Evolutionary conservation across 2,113 vertebrate species (phyloP), one percentile per base, ranked within the genome.

Genomic region (Guaruba guarouba): DNA sequence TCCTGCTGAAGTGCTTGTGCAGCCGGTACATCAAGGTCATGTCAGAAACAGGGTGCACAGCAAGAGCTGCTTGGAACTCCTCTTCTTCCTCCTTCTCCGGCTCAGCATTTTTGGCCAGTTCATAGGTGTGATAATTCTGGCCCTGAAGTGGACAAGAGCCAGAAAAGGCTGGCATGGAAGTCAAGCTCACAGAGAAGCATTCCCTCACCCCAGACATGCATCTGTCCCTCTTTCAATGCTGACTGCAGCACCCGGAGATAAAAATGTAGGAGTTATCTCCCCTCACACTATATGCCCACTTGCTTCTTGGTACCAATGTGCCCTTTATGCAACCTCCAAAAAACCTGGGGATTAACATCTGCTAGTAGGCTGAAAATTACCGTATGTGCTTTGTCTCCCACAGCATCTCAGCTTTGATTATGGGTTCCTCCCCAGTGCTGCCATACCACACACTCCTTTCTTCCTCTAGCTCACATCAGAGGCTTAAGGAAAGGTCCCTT

Each of bases 1-100:
- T 98, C 88, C 99, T 98, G 82, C 99, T 99, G 98, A 99, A 99
- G 86, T 97, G 98, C 55, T 98, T 99, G 95, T 99, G 99, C 10
- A 99, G 98, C 28, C 98, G 98, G 94, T 99, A 99, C 99, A 99
- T 99, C 87, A 99, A 98, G 13, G 97, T 98, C 6, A 98, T 92
- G 17, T 99, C 99, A 0, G 99, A 98, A n/a, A 99, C 98, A 0
- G 99, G 99, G 87, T 99, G 98, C 51, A 99, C 99, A 0, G 99
- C 97, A 55, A 99, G 98, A 71, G 99, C 98, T 6, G 97, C 98
- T 82, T 98, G 98, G 91, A 99, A 99, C 55, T 97, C 97, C 1
- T 92, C n/a, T 37, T 98, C 98, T 57, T 99, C 98, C 79, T 99
- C 98, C 10, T 98, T 98, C 96, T 99, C 99, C 0, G 98, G 99